Percentiles rank a stretch among this genome's conserved stretches.
phyloP scores from a whole-genome alignment of 2,797 vertebrate species.

The Rhynchonycteris naso region DNA sequence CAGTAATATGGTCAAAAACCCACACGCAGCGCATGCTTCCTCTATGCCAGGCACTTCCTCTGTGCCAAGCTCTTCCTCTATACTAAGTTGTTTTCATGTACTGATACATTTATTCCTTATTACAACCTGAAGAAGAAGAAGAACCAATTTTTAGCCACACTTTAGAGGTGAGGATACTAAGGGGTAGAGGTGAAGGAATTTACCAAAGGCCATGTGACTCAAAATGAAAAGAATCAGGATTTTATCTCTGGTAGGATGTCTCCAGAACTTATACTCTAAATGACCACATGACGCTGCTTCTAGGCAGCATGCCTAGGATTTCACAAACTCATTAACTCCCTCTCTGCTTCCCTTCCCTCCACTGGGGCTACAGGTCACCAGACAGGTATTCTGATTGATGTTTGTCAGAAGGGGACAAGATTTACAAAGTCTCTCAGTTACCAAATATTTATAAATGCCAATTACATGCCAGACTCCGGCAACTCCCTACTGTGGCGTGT shows the following conservation, averaged over 20 bases:
- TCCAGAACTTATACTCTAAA: not conserved
- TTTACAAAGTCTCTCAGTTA: not conserved
- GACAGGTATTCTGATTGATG: not conserved
- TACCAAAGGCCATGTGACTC: not conserved
- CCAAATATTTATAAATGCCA: not conserved
- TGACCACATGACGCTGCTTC: not conserved
- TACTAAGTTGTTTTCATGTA: not conserved
- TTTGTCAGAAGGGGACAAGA: not conserved
- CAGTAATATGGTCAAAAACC: not conserved
- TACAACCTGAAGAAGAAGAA: not conserved
- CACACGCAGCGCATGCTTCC: not conserved
- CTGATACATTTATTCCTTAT: not conserved
- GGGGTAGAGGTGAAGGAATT: not conserved
- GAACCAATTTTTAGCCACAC: no score
- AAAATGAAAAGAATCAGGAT: not conserved
- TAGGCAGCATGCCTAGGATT: not conserved
- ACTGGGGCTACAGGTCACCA: no score
- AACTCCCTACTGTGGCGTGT: not conserved
- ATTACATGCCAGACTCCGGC: not conserved
- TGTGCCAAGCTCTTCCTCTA: not conserved
- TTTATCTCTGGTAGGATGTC: not conserved
- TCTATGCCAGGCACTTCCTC: not conserved
- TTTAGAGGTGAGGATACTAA: not conserved
- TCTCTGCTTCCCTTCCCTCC: conserved; percentile 7
- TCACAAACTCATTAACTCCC: not conserved